Conservation (phyloP, 2,113 vertebrate genomes). For the Calypte anna region DNA sequence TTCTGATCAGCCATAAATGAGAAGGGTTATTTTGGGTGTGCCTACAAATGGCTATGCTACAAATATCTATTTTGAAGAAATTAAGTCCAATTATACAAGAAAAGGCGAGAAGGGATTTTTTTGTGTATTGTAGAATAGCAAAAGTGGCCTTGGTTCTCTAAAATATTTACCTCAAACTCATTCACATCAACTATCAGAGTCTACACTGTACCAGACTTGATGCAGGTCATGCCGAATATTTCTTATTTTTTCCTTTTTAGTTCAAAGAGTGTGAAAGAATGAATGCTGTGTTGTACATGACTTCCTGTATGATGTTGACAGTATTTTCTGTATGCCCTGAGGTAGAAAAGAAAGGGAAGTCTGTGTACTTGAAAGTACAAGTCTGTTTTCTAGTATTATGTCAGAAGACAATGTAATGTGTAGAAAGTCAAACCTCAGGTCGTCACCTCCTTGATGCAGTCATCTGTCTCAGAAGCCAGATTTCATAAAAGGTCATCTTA, state of each 20-base stretch:
- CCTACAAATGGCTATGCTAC: background rate
- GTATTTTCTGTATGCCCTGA: background rate
- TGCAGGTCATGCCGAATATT: background rate
- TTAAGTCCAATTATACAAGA: background rate
- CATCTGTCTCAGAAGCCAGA: background rate
- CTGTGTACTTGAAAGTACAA: background rate
- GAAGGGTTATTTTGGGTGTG: background rate
- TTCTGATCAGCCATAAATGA: background rate
- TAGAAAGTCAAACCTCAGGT: background rate
- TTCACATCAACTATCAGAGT: background rate
- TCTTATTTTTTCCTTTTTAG: background rate
- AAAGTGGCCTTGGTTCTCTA: background rate
- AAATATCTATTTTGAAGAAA: background rate
- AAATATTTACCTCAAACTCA: background rate
- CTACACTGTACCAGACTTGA: background rate
- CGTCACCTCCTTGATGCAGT: background rate
- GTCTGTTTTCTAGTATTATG: background rate
- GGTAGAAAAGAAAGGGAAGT: background rate
- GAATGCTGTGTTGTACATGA: background rate
- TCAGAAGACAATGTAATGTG: background rate
- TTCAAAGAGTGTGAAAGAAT: background rate
- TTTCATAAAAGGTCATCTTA: background rate
- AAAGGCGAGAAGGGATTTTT: background rate
- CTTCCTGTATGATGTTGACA: background rate
- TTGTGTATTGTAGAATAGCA: background rate